Evolutionary conservation across 2,113 vertebrate genomes (phyloP), one percentile per base, ranked within the genome.

Genomic region (Nycticebus coucang): DNA sequence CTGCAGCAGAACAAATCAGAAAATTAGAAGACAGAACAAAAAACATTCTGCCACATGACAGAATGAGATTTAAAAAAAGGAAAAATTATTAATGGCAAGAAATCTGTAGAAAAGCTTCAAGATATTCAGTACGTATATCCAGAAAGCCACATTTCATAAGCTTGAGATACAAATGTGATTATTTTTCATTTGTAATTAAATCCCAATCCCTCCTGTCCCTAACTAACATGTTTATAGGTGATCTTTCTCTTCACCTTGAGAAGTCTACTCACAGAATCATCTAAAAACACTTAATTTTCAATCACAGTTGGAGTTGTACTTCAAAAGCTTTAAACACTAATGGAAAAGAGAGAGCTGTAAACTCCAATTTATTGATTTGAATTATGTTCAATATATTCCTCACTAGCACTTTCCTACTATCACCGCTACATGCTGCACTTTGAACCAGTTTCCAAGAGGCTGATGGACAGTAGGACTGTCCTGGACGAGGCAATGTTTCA

Each of bases 1-100:
- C 9, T 37, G 24, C 24, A 37, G 7, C 57, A 82, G 50, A 75
- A 82, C 41, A 69, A 87, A 64, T 60, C 45, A 26, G 7, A 18
- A 93, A 94, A 84, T 68, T 69, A 33, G 26, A 79, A 90, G 24
- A 37, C 9, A 85, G 17, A 37, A 53, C 24, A n/a, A 64, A 59
- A 78, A 59, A 21, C 30, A 17, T 59, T 53, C 13, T 57, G n/a
- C 50, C 84, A 22, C 21, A 50, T 21, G 77, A 5, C 37, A 7
- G 37, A 90, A 79, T 50, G 15, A 87, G 24, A 35, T 59, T 17
- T 12, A 28, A 28, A 37, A 57, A 45, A 60, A 69, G 6, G 5
- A 37, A 41, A 77, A 30, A 5, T 4, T 68, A 30, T 81, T 22
- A 71, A 28, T 33, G 33, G 12, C 26, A 74, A 66, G 21, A 68